These are phyloP conservation scores for Elymnias hypermnestra DNA, from an alignment of 1,140 invertebrate genomes.

Conservation along the genomic window DNA sequence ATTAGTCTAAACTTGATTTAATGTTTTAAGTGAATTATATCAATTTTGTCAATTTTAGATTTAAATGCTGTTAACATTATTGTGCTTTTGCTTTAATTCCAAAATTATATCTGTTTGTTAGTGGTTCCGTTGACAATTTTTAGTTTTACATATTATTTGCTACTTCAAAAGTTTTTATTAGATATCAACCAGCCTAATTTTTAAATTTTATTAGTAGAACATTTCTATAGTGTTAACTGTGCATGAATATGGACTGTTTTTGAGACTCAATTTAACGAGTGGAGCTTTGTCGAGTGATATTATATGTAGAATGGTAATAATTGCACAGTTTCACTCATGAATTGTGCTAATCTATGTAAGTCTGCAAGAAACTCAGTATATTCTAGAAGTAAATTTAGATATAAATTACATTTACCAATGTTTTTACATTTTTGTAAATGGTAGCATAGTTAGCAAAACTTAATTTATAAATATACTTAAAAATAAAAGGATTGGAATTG, in stretches of 20 bases:
- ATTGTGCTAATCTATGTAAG: conserved; percentile 54
- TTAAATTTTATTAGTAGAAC: conserved; percentile 20
- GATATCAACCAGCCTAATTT: no score
- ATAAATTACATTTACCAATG: conserved; percentile 46
- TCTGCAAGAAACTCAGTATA: conserved; percentile 62
- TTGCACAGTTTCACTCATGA: conserved; percentile 59
- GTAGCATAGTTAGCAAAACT: conserved; percentile 67
- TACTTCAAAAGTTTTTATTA: no score
- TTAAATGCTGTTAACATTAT: conserved; percentile 60
- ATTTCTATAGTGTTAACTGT: conserved; percentile 57
- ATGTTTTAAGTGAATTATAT: conserved; percentile 71
- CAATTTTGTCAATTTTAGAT: conserved; percentile 75
- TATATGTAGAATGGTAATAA: conserved; percentile 39
- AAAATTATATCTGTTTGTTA: conserved; percentile 11
- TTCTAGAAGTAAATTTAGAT: conserved; percentile 65
- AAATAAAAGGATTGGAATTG: conserved; percentile 36
- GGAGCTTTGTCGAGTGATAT: conserved; percentile 59
- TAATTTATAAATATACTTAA: conserved; percentile 44
- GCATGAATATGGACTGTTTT: conserved; percentile 42
- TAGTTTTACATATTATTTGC: conserved; percentile 21
- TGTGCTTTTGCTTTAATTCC: conserved; percentile 42
- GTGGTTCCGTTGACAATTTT: conserved; percentile 4
- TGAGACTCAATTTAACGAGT: conserved; percentile 33
- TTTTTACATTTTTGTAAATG: conserved; percentile 70
- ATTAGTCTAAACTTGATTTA: conserved; percentile 53